These are phyloP conservation scores for Atrichornis clamosus DNA, from an alignment of 2,113 vertebrate genomes.

Conservation along the genomic window DNA sequence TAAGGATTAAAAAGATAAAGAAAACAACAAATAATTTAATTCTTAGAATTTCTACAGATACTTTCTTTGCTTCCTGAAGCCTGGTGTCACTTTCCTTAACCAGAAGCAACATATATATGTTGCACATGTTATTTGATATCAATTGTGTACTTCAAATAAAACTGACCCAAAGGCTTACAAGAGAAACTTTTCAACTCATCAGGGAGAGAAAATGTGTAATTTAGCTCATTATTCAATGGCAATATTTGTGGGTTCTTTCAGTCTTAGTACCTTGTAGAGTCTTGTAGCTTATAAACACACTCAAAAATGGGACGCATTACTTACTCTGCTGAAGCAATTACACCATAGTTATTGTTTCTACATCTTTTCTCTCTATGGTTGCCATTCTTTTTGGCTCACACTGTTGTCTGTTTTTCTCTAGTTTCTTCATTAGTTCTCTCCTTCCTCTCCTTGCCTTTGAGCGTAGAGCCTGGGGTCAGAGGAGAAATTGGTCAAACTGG, in stretches of 20 bases:
- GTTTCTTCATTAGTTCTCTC: neutral
- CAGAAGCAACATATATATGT: neutral
- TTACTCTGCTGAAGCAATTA: neutral
- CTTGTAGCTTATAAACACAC: neutral
- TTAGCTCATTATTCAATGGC: neutral
- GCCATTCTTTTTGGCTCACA: neutral
- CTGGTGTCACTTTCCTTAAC: neutral
- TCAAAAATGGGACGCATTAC: neutral
- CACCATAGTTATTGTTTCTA: neutral
- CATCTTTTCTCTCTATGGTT: neutral
- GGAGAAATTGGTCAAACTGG: neutral
- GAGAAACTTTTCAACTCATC: neutral
- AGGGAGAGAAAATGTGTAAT: neutral
- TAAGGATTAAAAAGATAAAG: neutral
- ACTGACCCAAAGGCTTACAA: neutral
- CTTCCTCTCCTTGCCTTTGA: neutral
- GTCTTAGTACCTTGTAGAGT: neutral
- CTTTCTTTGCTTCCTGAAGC: neutral
- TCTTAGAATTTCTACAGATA: neutral
- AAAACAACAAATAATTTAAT: neutral
- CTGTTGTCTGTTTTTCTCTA: neutral
- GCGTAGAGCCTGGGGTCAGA: neutral
- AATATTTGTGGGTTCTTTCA: neutral
- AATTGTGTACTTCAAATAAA: neutral
- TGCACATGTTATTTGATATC: neutral